Percentiles rank a stretch among this genome's conserved stretches.
Conservation (phyloP, 2,797 vertebrate species). For the Bovichtus variegatus region DNA sequence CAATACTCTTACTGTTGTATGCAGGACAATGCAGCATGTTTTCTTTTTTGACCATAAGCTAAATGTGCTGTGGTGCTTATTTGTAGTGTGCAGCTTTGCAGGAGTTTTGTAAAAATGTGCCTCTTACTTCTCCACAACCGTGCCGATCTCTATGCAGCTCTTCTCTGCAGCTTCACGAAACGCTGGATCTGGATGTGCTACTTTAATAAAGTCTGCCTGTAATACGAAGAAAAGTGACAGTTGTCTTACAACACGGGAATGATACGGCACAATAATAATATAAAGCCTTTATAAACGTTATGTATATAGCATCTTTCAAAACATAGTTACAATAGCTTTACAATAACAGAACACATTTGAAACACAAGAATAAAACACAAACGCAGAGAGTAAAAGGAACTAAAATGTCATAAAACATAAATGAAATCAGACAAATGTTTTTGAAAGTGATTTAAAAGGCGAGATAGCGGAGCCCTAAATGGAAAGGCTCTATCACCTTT, state of each 20-base stretch:
- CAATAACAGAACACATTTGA: too few relatives aligned
- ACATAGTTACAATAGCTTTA: too few relatives aligned
- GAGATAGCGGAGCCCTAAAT: too few relatives aligned
- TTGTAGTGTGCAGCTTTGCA: neutral
- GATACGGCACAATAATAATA: too few relatives aligned
- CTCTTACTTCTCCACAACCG: conserved; percentile 94
- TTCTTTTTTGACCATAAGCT: neutral
- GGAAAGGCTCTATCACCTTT: too few relatives aligned
- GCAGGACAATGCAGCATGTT: neutral
- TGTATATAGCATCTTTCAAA: too few relatives aligned
- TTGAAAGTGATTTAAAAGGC: too few relatives aligned
- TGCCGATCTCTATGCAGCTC: conserved; percentile 94
- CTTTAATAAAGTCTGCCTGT: conserved; percentile 97
- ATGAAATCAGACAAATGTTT: too few relatives aligned
- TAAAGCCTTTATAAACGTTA: too few relatives aligned
- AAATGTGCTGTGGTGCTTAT: neutral
- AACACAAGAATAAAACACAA: too few relatives aligned
- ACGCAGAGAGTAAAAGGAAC: too few relatives aligned
- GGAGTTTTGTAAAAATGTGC: neutral
- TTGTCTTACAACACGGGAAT: neutral
- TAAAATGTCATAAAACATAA: too few relatives aligned
- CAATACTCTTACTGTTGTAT: neutral
- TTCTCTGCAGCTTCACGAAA: conserved; percentile 95
- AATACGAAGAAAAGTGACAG: conserved; percentile 18
- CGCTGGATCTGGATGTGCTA: conserved; percentile 92